These are phyloP conservation scores for Dysdera silvatica DNA, from an alignment of 1,140 invertebrate genomes.

Conservation along the genomic window DNA sequence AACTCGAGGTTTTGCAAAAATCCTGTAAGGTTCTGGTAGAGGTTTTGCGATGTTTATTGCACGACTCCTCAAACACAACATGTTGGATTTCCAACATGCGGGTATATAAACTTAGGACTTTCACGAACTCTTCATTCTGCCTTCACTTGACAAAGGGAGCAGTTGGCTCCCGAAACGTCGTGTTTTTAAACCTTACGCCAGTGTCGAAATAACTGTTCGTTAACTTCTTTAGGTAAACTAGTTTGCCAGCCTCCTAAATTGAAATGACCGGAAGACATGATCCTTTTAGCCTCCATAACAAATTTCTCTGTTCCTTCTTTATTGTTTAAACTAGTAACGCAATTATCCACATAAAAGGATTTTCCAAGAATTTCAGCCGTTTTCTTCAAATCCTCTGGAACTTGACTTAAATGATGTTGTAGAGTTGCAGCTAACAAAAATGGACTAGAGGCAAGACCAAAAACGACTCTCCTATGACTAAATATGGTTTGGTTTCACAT, in stretches of 20 bases:
- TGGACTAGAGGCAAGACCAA: constrained; percentile 1
- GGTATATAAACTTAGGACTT: too few relatives aligned
- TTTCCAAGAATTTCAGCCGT: neutral
- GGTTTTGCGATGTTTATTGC: too few relatives aligned
- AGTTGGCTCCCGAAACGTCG: too few relatives aligned
- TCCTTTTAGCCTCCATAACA: neutral
- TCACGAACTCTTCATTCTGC: too few relatives aligned
- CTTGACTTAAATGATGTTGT: neutral
- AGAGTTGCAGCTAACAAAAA: neutral
- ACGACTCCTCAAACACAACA: too few relatives aligned
- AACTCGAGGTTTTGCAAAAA: too few relatives aligned
- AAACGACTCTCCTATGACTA: neutral
- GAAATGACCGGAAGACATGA: neutral
- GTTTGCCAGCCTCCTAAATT: neutral
- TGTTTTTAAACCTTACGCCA: too few relatives aligned
- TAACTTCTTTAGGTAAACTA: neutral
- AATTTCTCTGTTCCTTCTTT: neutral
- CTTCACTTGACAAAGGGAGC: too few relatives aligned
- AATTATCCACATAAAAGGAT: neutral
- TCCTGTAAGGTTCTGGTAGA: too few relatives aligned
- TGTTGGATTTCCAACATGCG: too few relatives aligned
- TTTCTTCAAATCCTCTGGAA: neutral
- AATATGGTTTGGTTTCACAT: neutral
- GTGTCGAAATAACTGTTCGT: too few relatives aligned
- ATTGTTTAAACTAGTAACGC: neutral